phyloP scores from a whole-genome alignment of 2,113 vertebrate species.

The Rhineura floridana region DNA sequence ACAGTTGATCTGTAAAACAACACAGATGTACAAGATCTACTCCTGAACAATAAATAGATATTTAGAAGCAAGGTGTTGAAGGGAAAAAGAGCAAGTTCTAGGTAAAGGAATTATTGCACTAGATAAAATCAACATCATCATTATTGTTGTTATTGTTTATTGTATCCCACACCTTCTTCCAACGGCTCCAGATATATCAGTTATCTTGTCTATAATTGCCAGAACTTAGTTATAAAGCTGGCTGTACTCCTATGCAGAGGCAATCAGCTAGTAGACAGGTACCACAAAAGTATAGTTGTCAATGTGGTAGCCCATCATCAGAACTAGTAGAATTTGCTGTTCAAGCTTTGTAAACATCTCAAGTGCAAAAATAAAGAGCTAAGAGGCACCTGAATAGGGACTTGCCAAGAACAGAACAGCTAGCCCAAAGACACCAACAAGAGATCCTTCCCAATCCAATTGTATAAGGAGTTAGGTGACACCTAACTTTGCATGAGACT shows the following conservation, averaged over 20 bases:
- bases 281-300: not conserved
- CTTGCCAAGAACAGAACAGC: not conserved
- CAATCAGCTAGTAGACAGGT: not conserved
- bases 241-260: not conserved
- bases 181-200: too few relatives aligned
- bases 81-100: not conserved
- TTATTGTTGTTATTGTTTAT: too few relatives aligned
- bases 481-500: too few relatives aligned
- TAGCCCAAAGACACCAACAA: not conserved
- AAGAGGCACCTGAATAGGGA: not conserved
- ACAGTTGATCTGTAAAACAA: constrained; percentile 72
- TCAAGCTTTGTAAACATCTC: not conserved
- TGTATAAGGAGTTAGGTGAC: too few relatives aligned
- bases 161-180: too few relatives aligned
- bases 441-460: too few relatives aligned
- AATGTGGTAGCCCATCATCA: too few relatives aligned
- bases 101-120: not conserved
- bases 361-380: not conserved
- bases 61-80: not conserved
- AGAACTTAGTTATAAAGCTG: not conserved
- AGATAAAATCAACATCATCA: not conserved
- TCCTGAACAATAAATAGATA: not conserved
- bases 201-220: not conserved
- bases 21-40: not conserved
- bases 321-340: not conserved